Conservation (phyloP, 2,797 vertebrate species). For the Hippocampus kuda region DNA sequence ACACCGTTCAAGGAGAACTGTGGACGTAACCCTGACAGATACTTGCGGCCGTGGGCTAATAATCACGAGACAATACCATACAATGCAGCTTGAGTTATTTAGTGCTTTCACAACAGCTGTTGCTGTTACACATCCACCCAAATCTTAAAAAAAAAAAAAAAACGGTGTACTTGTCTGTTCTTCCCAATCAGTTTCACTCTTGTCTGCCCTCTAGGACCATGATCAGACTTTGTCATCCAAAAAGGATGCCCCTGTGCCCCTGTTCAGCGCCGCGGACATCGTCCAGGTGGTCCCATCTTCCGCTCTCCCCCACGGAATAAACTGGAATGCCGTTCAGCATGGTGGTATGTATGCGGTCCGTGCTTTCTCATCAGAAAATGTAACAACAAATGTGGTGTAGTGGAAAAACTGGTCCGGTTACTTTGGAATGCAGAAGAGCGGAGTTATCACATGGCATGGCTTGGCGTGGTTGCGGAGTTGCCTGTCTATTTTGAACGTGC, state of each 20-base stretch:
- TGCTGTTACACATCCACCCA: too few species aligned
- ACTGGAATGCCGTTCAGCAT: conserved; percentile 37
- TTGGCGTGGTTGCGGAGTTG: conserved; percentile 8
- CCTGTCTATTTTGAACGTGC: conserved; percentile 27
- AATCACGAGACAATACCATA: background rate
- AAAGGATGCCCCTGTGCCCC: conserved; percentile 45
- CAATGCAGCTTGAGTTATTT: too few species aligned
- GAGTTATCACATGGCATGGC: conserved; percentile 30
- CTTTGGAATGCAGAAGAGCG: conserved; percentile 32
- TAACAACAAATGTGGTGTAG: conserved; percentile 19
- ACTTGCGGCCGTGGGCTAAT: background rate
- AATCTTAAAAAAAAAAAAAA: background rate
- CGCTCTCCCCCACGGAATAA: conserved; percentile 26
- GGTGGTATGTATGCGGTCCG: conserved; percentile 32
- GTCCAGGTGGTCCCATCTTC: conserved; percentile 58
- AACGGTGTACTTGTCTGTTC: background rate
- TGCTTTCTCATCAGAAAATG: background rate
- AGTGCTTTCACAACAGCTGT: too few species aligned
- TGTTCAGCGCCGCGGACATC: conserved; percentile 66
- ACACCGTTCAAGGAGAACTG: background rate
- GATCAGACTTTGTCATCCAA: conserved; percentile 40
- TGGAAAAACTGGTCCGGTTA: conserved; percentile 47
- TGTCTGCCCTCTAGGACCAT: conserved; percentile 39
- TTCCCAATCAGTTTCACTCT: background rate
- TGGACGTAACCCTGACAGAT: background rate